Base-by-base conservation (phyloP, 2,113 vertebrate species). In the Pelobates fuscus region DNA sequence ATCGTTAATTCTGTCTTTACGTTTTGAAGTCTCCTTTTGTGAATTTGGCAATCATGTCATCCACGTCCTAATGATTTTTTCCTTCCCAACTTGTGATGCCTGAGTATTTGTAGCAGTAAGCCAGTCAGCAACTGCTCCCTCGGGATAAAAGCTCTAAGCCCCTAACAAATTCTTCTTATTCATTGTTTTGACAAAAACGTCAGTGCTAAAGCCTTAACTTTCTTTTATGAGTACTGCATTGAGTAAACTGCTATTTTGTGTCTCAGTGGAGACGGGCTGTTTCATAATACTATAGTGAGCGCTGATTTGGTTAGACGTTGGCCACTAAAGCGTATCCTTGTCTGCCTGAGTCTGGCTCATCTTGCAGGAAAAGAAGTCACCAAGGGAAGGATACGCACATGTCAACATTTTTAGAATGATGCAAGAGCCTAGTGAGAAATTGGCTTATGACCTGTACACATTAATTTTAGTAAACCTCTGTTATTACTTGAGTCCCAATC, bases 141-240 rank as follows among this genome's bases (percentile, higher is more conserved):
- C 0, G 73, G 24, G 73, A 32, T 18, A n/a, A 25, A 60, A 23
- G 20, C 73, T 77, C 73, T 77, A 77, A 77, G 55, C 73, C 73
- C 64, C 67, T 77, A 60, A 67, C 72, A 76, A 68, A 77, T 68
- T 77, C 73, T 77, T 68, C 73, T 52, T 68, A 49, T 46, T 77
- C 43, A 27, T 68, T 77, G 65, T 77, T 77, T 77, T 68, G 73
- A 77, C 65, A 61, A 67, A 77, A 49, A 61, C 67, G 55, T 75
- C 72, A 60, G 72, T 21, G 63, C 25, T 24, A 32, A 75, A 37
- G 11, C 67, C 73, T 76, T 67, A 60, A 32, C 52, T 68, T 58
- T 8, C 15, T 61, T 77, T 68, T 61, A 77, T 30, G 64, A 61
- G 55, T n/a, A 20, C 26, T n/a, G 49, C 43, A 23, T 68, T 23